Evolutionary conservation across 2,797 vertebrate genomes (phyloP).

Genomic region (Bufotes viridis): DNA sequence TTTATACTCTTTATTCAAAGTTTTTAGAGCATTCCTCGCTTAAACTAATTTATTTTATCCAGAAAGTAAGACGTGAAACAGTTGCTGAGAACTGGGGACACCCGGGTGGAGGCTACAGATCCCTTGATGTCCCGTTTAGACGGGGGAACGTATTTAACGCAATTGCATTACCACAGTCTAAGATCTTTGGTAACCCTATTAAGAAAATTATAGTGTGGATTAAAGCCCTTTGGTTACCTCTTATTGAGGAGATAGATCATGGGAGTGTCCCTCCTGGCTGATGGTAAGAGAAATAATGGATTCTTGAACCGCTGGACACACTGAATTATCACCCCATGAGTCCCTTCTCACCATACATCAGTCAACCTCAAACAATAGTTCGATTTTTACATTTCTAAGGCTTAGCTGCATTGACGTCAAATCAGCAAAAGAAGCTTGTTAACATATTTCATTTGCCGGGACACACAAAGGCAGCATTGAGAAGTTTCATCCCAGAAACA

Average conservation of each 20-base stretch:
- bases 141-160: not conserved
- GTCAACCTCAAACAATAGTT: constrained; percentile 28
- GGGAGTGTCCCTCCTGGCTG: not conserved
- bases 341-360: not conserved
- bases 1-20: too few species aligned
- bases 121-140: not conserved
- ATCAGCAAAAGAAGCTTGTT: constrained; percentile 40
- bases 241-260: constrained; percentile 17
- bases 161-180: not conserved
- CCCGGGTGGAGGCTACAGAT: not conserved
- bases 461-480: constrained; percentile 39
- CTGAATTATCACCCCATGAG: not conserved
- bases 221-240: constrained; percentile 4
- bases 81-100: not conserved
- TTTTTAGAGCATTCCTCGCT: too few species aligned
- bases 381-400: constrained; percentile 33
- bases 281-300: not conserved
- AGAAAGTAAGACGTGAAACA: not conserved
- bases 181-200: constrained; percentile 15
- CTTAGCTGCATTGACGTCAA: constrained; percentile 43
- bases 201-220: constrained; percentile 14
- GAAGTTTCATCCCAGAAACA: not conserved
- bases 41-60: too few species aligned
- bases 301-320: constrained; percentile 3
- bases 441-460: constrained; percentile 36